Evolutionary conservation across 2,797 vertebrate species (phyloP), one percentile per base, ranked within the genome.

Genomic region (Syngnathus rostellatus): DNA sequence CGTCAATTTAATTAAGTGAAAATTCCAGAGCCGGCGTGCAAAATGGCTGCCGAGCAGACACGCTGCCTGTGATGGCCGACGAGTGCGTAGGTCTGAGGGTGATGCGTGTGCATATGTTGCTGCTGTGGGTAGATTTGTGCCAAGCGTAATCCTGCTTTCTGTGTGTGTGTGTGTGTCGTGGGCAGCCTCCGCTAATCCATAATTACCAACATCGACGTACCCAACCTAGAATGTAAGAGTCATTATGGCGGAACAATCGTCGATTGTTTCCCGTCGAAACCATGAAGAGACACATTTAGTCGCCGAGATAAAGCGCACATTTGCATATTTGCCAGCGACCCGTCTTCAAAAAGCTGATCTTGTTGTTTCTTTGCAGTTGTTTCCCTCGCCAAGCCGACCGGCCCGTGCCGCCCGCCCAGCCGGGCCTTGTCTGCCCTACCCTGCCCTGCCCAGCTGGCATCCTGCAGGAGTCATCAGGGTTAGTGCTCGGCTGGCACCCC

Each of bases 51-150:
- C 82, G 80, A 82, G 82, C 81, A 68, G 66, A 78, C 31, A 31
- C 66, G 51, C 78, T 70, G 81, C 82, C 83, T 88, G 86, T 89
- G 86, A 89, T 89, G 88, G 88, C 86, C 81, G 87, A 87, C 84
- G 74, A 77, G 76, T 75, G 81, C 78, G 85, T 85, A 83, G 81
- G 83, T 86, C 78, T 84, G 74, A 79, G 73, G 80, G 80, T 80
- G 76, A 82, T 72, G 72, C 57, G 69, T 69, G 74, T 79, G 54
- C 79, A 62, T 72, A 66, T 70, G 63, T 73, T 63, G 6, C 25
- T 59, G 58, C 38, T 66, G 73, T 59, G 51, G 60, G 69, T 53
- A 64, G 73, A 63, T 68, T 69, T 67, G 67, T 64, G 51, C 45
- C 55, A 72, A 75, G 70, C 67, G 66, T 79, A 72, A 76, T 81